phyloP scores from a whole-genome alignment of 2,113 vertebrate species.

The Mobula hypostoma region DNA sequence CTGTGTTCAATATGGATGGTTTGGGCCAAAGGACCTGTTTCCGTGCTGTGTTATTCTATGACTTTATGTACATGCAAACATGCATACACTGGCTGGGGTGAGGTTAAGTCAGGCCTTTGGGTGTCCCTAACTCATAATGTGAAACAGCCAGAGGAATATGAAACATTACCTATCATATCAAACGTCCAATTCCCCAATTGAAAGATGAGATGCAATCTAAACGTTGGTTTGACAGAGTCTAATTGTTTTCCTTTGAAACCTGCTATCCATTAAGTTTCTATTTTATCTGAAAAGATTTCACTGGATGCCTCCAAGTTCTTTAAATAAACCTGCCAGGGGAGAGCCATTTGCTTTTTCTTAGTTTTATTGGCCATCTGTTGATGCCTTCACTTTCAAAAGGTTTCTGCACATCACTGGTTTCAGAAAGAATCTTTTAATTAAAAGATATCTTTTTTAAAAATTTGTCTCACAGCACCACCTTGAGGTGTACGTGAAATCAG shows the following conservation, averaged over 20 bases:
- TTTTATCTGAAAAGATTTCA: neutral
- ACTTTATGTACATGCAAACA: too few relatives aligned
- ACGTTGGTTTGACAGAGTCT: neutral
- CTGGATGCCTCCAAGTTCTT: neutral
- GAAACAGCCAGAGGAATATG: neutral
- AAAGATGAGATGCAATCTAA: neutral
- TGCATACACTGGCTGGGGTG: too few relatives aligned
- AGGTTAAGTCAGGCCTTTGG: too few relatives aligned
- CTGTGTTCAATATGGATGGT: too few relatives aligned
- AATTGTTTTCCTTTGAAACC: neutral
- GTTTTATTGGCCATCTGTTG: constrained; percentile 20
- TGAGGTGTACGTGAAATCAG: neutral
- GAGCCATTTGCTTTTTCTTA: neutral
- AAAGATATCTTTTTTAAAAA: neutral
- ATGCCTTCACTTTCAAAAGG: neutral
- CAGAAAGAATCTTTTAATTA: neutral
- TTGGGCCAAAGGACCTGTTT: too few relatives aligned
- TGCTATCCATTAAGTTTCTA: neutral
- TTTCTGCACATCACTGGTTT: neutral
- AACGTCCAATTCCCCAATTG: too few relatives aligned
- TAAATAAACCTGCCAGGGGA: neutral
- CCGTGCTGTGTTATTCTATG: too few relatives aligned
- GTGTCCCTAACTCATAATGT: neutral
- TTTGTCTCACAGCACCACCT: neutral
- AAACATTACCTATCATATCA: neutral